Evolutionary conservation across 2,888 invertebrate genomes (phyloP).

Genomic region (Ectemnius continuus): DNA sequence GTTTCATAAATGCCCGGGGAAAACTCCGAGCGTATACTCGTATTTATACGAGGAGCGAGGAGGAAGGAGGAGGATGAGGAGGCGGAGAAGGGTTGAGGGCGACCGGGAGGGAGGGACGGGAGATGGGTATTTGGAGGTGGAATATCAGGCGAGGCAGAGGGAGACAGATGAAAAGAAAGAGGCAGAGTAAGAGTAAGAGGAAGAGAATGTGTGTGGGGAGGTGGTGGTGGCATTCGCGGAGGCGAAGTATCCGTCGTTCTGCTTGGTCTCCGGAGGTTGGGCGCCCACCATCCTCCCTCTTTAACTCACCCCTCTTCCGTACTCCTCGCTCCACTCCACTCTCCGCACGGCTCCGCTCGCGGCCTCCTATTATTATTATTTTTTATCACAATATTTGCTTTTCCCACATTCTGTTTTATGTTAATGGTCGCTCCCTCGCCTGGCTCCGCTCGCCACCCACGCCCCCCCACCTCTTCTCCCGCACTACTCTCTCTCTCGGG

Average conservation of each 20-base stretch:
- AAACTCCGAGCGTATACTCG: slow-evolving; percentile 66
- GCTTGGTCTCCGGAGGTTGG: slow-evolving; percentile 60
- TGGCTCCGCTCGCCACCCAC: slow-evolving; percentile 37
- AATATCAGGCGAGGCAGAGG: slow-evolving; percentile 7
- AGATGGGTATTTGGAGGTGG: slow-evolving; percentile 6
- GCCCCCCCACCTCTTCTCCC: slow-evolving; percentile 28
- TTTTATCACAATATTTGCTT: slow-evolving; percentile 66
- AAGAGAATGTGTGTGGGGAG: slow-evolving; percentile 10
- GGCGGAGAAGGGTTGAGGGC: neutral
- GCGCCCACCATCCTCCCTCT: slow-evolving; percentile 45
- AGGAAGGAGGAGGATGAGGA: slow-evolving; percentile 11
- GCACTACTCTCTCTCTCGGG: slow-evolving; percentile 41
- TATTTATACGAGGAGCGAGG: slow-evolving; percentile 64
- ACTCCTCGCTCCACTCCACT: slow-evolving; percentile 30
- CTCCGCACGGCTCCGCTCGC: slow-evolving; percentile 19
- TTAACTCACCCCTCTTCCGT: slow-evolving; percentile 60
- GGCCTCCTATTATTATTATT: slow-evolving; percentile 63
- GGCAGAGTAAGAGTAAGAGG: slow-evolving; percentile 38
- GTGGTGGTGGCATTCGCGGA: slow-evolving; percentile 46
- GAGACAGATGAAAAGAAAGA: slow-evolving; percentile 18
- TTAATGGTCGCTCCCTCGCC: slow-evolving; percentile 67
- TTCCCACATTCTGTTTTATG: slow-evolving; percentile 69
- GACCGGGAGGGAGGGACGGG: slow-evolving; percentile 24
- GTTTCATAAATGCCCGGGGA: slow-evolving; percentile 75
- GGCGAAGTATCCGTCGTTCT: slow-evolving; percentile 61